Percentiles rank a stretch among this genome's conserved stretches.
Evolutionary conservation across 2,797 vertebrate species (phyloP).

Genomic region (Tinamus major): DNA sequence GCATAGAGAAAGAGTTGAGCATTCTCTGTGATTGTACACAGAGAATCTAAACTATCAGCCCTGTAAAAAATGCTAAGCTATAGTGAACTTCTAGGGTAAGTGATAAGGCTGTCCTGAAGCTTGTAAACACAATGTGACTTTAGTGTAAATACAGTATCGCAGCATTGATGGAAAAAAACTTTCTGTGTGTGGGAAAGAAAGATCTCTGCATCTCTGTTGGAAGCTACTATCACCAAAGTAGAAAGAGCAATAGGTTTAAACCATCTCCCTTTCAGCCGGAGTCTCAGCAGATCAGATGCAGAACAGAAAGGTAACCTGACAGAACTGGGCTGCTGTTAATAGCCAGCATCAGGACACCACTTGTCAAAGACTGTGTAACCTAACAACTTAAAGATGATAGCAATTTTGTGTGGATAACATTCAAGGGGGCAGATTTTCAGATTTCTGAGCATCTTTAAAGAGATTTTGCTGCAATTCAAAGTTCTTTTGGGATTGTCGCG

Average conservation of each 20-base stretch:
- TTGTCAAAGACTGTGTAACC: neutral
- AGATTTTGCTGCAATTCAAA: neutral
- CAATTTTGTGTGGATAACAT: neutral
- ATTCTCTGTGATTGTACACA: neutral
- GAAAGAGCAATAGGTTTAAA: neutral
- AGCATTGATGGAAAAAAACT: no score
- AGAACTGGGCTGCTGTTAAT: neutral
- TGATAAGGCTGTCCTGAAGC: no score
- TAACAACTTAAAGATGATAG: neutral
- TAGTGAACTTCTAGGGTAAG: no score
- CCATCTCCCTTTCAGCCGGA: neutral
- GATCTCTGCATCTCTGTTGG: neutral
- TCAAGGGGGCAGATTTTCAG: neutral
- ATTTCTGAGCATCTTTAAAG: neutral
- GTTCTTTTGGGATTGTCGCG: neutral
- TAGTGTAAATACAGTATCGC: no score
- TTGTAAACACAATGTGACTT: no score
- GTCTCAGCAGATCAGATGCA: neutral
- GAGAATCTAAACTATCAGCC: neutral
- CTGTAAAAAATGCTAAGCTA: neutral
- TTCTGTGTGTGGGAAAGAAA: no score
- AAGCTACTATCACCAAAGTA: neutral
- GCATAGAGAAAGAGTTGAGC: neutral
- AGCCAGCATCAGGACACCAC: neutral
- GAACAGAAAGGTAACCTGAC: neutral